Evolutionary conservation across 53 echinoderm and acorn worm genomes (phyloP), one percentile per base, ranked within the genome.

Genomic region (Crossaster papposus): DNA sequence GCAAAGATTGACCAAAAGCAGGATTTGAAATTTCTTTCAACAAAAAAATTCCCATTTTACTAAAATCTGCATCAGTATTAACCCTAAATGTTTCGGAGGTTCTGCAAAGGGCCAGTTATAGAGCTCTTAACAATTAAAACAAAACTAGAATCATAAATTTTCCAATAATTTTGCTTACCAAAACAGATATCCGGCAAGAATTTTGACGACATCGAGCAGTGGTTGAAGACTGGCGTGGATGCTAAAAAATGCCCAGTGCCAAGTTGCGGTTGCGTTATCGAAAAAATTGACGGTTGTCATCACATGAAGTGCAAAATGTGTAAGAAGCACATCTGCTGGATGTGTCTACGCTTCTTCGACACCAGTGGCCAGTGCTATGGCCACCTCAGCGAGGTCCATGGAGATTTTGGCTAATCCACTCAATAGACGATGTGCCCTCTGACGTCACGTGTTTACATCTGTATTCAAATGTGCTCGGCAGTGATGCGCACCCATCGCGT

Each of bases 241-340:
- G 92, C 82, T 14, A 92, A 92, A 70, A 81, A 65, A 70, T 92
- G 92, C 65, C 89, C 89, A 38, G 77, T 54, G 55, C 26, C 72
- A 2, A 18, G 44, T 34, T 91, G 91, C 79, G 91, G 70, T 28
- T 30, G n/a, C 34, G 14, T 79, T 0, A 92, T 92, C 22, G 89
- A 92, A 70, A 92, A 83, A 58, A 54, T 12, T 50, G 65, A 9
- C 22, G 92, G 92, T 5, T 92, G 92, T 35, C 63, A 65, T 28
- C 32, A 78, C 14, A 89, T 92, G 89, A 29, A 6, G 0, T 92
- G 92, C 30, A 29, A 22, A 8, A 35, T 18, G 44, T 92, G 92
- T 52, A 51, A 30, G 2, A 82, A 89, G 70, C 79, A 53, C 71
- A 89, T 92, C 54, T 92, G 92, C 53, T 92, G 92, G 92, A 34